Percentiles rank a stretch among this genome's conserved stretches.
Conservation (phyloP, 2,888 invertebrate species). For the Eupithecia tripunctaria region DNA sequence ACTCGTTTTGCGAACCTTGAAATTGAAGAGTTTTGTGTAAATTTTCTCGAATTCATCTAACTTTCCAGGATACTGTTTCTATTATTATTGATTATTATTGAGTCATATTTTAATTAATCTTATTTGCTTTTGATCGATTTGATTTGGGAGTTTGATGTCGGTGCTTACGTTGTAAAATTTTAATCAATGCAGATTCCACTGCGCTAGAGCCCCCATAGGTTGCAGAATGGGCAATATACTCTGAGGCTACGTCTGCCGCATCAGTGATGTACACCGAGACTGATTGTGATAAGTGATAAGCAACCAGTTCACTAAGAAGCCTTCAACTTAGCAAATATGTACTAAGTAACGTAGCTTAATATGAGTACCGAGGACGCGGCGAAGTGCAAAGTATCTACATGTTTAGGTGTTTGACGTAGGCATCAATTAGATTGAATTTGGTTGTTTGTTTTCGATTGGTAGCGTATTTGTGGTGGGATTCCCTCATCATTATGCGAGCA, state of each 20-base stretch:
- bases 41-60: background rate
- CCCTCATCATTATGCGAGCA: background rate
- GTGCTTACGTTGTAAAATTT: slow-evolving; percentile 1
- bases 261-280: slow-evolving; percentile 53
- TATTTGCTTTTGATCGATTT: background rate
- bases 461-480: background rate
- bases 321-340: slow-evolving; percentile 52
- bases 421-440: slow-evolving; percentile 3
- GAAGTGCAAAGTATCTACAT: slow-evolving; percentile 15
- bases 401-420: slow-evolving; percentile 15
- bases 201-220: background rate
- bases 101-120: background rate
- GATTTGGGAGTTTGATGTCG: background rate
- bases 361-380: slow-evolving; percentile 42
- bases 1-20: slow-evolving; percentile 81
- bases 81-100: background rate
- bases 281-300: slow-evolving; percentile 50
- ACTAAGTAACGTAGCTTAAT: slow-evolving; percentile 50
- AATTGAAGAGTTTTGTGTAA: slow-evolving; percentile 32
- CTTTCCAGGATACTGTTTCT: background rate
- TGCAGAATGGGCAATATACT: slow-evolving; percentile 9
- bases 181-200: background rate
- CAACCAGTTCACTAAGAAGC: slow-evolving; percentile 53
- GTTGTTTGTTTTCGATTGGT: background rate
- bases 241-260: slow-evolving; percentile 48